phyloP scores from a whole-genome alignment of 2,797 vertebrate genomes.

The Chiloscyllium punctatum region DNA sequence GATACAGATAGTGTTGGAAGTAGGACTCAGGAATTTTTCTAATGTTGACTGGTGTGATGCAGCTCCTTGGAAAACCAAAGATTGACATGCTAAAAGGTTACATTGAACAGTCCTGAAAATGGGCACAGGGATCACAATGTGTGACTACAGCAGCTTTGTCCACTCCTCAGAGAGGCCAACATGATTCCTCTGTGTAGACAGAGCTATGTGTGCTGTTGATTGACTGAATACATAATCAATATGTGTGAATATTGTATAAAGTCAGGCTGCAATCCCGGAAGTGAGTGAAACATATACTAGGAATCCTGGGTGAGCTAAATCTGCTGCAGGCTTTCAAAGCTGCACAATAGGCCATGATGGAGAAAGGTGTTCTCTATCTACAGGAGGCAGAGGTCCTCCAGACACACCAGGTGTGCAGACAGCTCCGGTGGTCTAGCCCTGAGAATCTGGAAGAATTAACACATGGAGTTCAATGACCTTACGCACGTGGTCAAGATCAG shows the following conservation, averaged over 20 bases:
- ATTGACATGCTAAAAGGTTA: neutral
- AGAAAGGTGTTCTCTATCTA: no score
- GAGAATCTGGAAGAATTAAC: neutral
- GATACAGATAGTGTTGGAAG: neutral
- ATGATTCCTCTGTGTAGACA: neutral
- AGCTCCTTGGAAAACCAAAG: slow-evolving; percentile 60
- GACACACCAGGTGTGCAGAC: no score
- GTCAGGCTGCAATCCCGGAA: neutral
- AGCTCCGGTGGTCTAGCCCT: no score
- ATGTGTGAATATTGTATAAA: neutral
- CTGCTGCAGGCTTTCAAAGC: neutral
- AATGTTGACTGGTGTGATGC: slow-evolving; percentile 65
- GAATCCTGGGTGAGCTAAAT: neutral
- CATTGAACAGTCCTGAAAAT: neutral
- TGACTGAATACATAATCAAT: no score
- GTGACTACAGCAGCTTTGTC: neutral
- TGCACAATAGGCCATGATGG: no score
- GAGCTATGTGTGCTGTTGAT: neutral
- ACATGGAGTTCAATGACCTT: neutral
- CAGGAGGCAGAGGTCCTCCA: neutral
- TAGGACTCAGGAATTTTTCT: slow-evolving; percentile 82
- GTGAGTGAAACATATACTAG: neutral
- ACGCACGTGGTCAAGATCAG: neutral
- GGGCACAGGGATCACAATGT: neutral
- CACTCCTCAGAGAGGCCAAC: no score